A percentile compares a stretch with the other conserved stretches of the same genome.
These are phyloP conservation scores for Zonotrichia albicollis DNA, from an alignment of 2,797 vertebrate genomes.

Conservation along the genomic window DNA sequence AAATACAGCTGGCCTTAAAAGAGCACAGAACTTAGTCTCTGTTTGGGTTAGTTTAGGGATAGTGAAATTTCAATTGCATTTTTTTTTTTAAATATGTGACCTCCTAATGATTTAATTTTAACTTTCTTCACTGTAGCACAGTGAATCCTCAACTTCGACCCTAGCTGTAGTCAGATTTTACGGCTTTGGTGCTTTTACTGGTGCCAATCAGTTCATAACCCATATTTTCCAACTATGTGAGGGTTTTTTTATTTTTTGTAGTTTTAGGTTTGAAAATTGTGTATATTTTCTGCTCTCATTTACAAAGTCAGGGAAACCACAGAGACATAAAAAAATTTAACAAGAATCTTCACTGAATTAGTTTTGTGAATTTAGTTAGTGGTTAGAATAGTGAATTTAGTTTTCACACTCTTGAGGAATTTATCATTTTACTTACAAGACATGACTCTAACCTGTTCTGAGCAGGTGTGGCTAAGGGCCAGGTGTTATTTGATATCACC, in stretches of 20 bases:
- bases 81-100: background rate
- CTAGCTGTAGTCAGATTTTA: background rate
- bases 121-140: background rate
- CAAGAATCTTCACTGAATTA: background rate
- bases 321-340: background rate
- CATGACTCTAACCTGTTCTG: accelerated
- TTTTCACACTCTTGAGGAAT: background rate
- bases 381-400: background rate
- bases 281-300: background rate
- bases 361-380: too few species aligned
- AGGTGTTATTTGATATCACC: background rate
- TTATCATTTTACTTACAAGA: background rate
- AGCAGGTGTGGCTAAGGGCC: accelerated
- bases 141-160: background rate
- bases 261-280: background rate
- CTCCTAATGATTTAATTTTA: background rate
- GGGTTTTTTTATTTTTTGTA: background rate
- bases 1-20: background rate
- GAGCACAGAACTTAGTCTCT: background rate
- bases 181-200: background rate
- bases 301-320: background rate
- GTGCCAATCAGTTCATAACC: background rate
- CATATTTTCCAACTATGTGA: background rate
- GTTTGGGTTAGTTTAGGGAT: background rate
- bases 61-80: background rate